Percentiles rank a stretch among this genome's conserved stretches.
Conservation (phyloP, 2,888 invertebrate genomes). For the Drosophila barbarae region DNA sequence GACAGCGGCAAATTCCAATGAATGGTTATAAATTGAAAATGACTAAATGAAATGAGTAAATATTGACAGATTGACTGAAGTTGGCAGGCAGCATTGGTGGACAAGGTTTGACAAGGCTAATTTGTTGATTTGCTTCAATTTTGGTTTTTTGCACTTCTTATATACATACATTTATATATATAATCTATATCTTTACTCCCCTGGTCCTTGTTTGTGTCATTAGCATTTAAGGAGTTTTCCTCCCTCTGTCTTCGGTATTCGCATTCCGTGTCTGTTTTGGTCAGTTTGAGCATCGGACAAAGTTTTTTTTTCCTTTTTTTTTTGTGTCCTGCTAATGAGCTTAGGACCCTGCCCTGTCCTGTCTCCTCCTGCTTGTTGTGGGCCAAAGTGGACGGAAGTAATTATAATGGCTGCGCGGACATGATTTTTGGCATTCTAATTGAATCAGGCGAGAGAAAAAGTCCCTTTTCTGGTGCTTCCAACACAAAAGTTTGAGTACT, state of each 20-base stretch:
- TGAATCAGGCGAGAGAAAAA: conserved; percentile 48
- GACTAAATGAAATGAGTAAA: conserved; percentile 73
- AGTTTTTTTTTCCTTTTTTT: conserved; percentile 55
- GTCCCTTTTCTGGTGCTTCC: background rate
- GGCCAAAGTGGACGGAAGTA: conserved; percentile 50
- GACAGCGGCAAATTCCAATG: conserved; percentile 55
- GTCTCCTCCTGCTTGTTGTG: background rate
- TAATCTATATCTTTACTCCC: conserved; percentile 2
- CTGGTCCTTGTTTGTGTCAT: conserved; percentile 18
- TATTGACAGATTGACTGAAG: conserved; percentile 64
- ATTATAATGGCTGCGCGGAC: conserved; percentile 65
- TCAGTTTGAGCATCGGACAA: conserved; percentile 44
- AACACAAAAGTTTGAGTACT: conserved; percentile 6
- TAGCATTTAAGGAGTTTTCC: conserved; percentile 29
- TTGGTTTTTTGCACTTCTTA: conserved; percentile 38
- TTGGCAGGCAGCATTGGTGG: conserved; percentile 15
- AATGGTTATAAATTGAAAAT: conserved; percentile 73
- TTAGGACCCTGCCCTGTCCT: background rate
- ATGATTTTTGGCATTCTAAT: conserved; percentile 70
- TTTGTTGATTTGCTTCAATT: conserved; percentile 74
- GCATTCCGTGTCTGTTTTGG: conserved; percentile 26
- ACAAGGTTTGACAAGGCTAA: conserved; percentile 62
- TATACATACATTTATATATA: background rate
- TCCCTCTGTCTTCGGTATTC: background rate
- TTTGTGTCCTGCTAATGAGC: no score